Conservation (phyloP, 2,797 vertebrate genomes). For the Notolepis coatsorum region DNA sequence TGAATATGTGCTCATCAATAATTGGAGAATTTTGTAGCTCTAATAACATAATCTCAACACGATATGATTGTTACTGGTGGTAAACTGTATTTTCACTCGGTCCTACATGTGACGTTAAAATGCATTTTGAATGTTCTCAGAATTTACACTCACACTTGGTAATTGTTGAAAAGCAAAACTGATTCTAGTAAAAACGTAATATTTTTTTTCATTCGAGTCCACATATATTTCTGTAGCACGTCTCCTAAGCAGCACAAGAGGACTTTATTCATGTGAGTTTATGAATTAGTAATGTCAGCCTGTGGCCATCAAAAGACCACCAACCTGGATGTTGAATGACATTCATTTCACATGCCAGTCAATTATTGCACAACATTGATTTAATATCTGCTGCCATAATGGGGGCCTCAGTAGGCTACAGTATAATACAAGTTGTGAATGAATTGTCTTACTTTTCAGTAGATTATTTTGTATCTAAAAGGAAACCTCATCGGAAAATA, state of each 20-base stretch:
- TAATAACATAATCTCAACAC: no score
- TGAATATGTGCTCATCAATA: no score
- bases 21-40: no score
- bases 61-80: no score
- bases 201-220: slow-evolving; percentile 8
- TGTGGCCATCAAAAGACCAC: slow-evolving; percentile 65
- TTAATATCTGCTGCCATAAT: slow-evolving; percentile 65
- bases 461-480: no score
- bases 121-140: background rate
- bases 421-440: no score
- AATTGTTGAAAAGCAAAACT: slow-evolving; percentile 1
- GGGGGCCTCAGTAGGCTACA: no score
- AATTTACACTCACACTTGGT: background rate
- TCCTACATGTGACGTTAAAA: background rate
- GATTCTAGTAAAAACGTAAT: background rate
- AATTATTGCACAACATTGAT: slow-evolving; percentile 69
- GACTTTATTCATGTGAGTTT: slow-evolving; percentile 46
- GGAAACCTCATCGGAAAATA: no score
- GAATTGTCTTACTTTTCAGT: no score
- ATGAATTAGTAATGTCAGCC: slow-evolving; percentile 72
- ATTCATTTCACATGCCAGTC: slow-evolving; percentile 64
- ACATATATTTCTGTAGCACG: slow-evolving; percentile 3
- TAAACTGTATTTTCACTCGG: no score
- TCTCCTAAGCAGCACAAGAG: slow-evolving; percentile 20
- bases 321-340: slow-evolving; percentile 54